Evolutionary conservation across 2,888 invertebrate genomes (phyloP), one percentile per base, ranked within the genome.

Genomic region (Urechis unicinctus): DNA sequence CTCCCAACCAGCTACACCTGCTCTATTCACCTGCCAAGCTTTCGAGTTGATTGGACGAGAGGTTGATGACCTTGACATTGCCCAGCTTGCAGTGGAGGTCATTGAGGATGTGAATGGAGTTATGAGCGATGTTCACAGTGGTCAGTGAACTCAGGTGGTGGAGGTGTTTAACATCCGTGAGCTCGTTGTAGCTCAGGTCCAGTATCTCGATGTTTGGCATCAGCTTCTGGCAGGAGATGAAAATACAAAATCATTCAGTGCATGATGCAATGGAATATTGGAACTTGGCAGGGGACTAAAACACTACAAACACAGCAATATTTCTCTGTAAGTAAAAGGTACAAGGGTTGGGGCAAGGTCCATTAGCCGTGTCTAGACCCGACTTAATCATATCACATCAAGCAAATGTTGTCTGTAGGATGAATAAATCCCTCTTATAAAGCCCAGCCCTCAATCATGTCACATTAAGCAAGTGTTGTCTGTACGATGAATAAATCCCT

Each of bases 81-180:
- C 93, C 93, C 57, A 96, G 83, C 76, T 88, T 88, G 3, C 86
- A 85, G 74, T 93, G 88, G 79, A 94, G 85, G 72, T 88, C 84
- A 43, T 77, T 71, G 30, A 78, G 65, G 3, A 84, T 74, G 0
- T 81, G 76, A 66, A 91, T 87, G 46, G 85, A 81, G 80, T 93
- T 95, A 70, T 88, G 86, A 0, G 88, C 87, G 25, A 95, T 78
- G 68, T 89, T 87, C 13, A 96, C 81, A 50, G 85, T 80, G 9
- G 86, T 84, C 28, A 96, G 79, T 55, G 87, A 84, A 52, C 90
- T 87, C 41, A 95, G 81, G 62, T 85, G 84, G 0, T 89, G 88
- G 43, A 95, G 82, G 75, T 90, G 87, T 26, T 73, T 83, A 9
- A 94, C 84, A 60, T 83, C 83, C 0, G 82, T 81, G 29, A 95